These are phyloP conservation scores for Leptinotarsa lineolata DNA, from an alignment of 1,140 invertebrate species.

Conservation along the genomic window DNA sequence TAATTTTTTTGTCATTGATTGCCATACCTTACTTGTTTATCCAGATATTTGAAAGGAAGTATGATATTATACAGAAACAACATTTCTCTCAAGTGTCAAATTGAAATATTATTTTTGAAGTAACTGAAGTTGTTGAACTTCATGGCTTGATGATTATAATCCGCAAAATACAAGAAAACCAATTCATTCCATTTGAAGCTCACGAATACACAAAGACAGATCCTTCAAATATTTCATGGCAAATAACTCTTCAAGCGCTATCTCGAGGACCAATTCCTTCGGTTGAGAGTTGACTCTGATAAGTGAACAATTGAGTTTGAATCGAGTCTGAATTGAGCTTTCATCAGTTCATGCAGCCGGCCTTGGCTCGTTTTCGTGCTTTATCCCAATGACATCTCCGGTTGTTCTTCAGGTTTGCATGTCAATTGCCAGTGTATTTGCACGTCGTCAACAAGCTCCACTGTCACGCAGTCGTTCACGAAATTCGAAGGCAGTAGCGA, in stretches of 20 bases:
- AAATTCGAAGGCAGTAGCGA: not conserved
- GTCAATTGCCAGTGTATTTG: slow-evolving; percentile 17
- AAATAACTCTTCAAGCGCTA: not conserved
- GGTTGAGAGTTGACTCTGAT: not conserved
- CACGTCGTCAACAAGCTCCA: slow-evolving; percentile 6
- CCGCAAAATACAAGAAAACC: no score
- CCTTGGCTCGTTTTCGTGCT: slow-evolving; percentile 15
- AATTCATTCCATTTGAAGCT: no score
- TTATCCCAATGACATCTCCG: slow-evolving; percentile 18
- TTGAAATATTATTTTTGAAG: no score
- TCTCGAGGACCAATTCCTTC: not conserved
- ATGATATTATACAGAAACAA: no score
- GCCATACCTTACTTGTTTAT: no score
- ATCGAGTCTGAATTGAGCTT: not conserved
- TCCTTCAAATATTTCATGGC: not conserved
- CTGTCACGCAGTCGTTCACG: slow-evolving; percentile 7
- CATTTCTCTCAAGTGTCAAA: no score
- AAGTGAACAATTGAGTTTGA: not conserved
- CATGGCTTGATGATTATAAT: no score
- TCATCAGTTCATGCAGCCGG: slow-evolving; percentile 1
- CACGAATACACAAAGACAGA: not conserved
- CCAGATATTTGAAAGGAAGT: no score
- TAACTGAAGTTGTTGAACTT: no score
- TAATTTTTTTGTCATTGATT: no score
- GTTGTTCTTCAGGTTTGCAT: slow-evolving; percentile 17